A percentile compares a stretch with the other conserved stretches of the same genome.
phyloP scores from a whole-genome alignment of 2,888 invertebrate genomes.

The Cylloceria caligata region DNA sequence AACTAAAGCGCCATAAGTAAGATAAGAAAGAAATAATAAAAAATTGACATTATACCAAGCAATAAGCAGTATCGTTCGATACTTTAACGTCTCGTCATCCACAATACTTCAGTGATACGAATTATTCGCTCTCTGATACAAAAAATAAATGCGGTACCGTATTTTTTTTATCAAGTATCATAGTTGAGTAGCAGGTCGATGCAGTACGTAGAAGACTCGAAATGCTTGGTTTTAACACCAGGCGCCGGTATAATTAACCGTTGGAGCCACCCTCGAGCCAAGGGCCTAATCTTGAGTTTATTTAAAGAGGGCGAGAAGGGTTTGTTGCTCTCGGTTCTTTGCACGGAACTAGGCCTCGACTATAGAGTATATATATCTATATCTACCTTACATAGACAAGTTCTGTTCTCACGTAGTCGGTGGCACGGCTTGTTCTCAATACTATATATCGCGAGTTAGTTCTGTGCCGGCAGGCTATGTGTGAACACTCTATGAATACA shows the following conservation, averaged over 20 bases:
- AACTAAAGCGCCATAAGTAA: background rate
- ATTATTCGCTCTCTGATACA: background rate
- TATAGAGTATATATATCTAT: background rate
- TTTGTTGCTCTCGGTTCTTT: constrained; percentile 52
- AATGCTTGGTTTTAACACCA: constrained; percentile 24
- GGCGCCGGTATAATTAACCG: constrained; percentile 59
- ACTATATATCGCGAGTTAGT: constrained; percentile 24
- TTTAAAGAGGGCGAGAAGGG: constrained; percentile 62
- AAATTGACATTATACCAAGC: too few relatives aligned
- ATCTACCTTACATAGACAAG: background rate
- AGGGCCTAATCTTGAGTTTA: constrained; percentile 63
- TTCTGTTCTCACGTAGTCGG: background rate
- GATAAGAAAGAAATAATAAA: background rate
- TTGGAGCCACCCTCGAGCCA: constrained; percentile 45
- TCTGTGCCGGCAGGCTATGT: constrained; percentile 8
- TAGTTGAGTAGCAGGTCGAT: background rate
- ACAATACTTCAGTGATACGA: background rate
- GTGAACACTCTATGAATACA: constrained; percentile 13
- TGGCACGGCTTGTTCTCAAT: constrained; percentile 3
- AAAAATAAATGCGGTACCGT: constrained; percentile 17
- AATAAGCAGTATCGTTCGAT: background rate
- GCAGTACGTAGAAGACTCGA: constrained; percentile 25
- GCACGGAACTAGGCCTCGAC: background rate
- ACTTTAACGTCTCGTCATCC: background rate
- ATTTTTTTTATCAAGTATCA: constrained; percentile 29